These are phyloP conservation scores for Synanceia verrucosa DNA, from an alignment of 2,797 vertebrate species.

Conservation along the genomic window DNA sequence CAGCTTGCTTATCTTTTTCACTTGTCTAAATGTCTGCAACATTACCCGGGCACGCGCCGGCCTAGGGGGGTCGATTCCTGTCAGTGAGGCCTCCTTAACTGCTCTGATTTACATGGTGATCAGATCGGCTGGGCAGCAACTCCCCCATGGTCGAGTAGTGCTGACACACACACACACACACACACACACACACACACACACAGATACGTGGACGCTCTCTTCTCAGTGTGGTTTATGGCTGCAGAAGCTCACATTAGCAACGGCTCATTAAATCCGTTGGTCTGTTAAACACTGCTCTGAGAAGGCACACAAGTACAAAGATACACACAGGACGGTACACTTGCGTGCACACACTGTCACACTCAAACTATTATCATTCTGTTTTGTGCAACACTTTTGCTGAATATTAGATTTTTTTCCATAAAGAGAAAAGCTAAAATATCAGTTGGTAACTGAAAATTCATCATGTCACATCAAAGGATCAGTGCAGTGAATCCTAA, in stretches of 20 bases:
- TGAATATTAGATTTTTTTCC: conserved; percentile 3
- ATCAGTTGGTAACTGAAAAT: neutral
- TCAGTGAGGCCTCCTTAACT: conserved; percentile 62
- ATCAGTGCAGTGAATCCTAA: neutral
- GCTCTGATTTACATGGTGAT: conserved; percentile 74
- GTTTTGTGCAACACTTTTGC: neutral
- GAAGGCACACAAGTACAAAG: conserved; percentile 27
- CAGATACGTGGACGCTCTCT: conserved; percentile 43
- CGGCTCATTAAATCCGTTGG: conserved; percentile 79
- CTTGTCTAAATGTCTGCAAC: conserved; percentile 54
- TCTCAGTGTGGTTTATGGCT: conserved; percentile 69
- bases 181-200: conserved; percentile 38
- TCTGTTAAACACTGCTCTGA: conserved; percentile 73
- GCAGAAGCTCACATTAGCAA: conserved; percentile 79
- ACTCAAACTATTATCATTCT: neutral
- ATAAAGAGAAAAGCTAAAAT: neutral
- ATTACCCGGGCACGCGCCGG: conserved; percentile 37
- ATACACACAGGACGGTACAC: neutral
- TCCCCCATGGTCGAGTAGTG: conserved; percentile 44
- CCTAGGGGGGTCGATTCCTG: conserved; percentile 65
- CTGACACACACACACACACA: conserved; percentile 31
- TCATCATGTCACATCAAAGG: neutral
- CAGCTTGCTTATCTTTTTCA: conserved; percentile 2
- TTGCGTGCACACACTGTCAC: neutral
- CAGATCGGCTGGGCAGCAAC: conserved; percentile 52